These are phyloP conservation scores for Patella caerulea DNA, from an alignment of 2,888 invertebrate species.

Conservation along the genomic window DNA sequence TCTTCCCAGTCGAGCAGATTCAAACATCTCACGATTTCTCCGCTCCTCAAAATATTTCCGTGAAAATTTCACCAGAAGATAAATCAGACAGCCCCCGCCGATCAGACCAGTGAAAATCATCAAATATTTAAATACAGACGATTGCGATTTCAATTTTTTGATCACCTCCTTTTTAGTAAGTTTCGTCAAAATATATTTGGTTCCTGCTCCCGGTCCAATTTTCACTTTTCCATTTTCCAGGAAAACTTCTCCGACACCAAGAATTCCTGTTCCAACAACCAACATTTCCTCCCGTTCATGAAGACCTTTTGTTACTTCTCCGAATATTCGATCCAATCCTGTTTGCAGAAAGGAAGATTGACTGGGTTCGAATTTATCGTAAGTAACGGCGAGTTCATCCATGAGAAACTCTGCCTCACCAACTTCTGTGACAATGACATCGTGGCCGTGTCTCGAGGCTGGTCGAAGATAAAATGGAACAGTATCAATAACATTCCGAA, in stretches of 20 bases:
- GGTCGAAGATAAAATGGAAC: constrained; percentile 83
- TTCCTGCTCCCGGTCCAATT: constrained; percentile 77
- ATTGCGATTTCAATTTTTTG: constrained; percentile 81
- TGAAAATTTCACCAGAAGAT: constrained; percentile 74
- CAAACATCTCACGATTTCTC: constrained; percentile 31
- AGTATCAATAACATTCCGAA: constrained; percentile 84
- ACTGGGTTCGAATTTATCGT: constrained; percentile 86
- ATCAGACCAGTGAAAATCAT: constrained; percentile 76
- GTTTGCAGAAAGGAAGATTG: constrained; percentile 84
- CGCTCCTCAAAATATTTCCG: constrained; percentile 57
- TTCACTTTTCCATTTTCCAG: constrained; percentile 79
- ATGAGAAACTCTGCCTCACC: constrained; percentile 77
- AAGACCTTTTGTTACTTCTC: constrained; percentile 84
- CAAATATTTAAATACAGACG: constrained; percentile 74
- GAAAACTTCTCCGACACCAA: constrained; percentile 85
- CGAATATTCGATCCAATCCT: constrained; percentile 88
- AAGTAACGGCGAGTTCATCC: constrained; percentile 84
- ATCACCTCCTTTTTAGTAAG: constrained; percentile 83
- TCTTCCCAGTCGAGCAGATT: constrained; percentile 34
- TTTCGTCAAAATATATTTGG: constrained; percentile 84
- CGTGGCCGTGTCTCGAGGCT: constrained; percentile 60
- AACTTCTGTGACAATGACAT: constrained; percentile 84
- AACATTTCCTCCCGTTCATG: constrained; percentile 91
- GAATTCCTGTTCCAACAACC: constrained; percentile 84
- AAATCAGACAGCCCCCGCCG: constrained; percentile 74